Evolutionary conservation across 2,113 vertebrate species (phyloP).

Genomic region (Cyanoliseus patagonus): DNA sequence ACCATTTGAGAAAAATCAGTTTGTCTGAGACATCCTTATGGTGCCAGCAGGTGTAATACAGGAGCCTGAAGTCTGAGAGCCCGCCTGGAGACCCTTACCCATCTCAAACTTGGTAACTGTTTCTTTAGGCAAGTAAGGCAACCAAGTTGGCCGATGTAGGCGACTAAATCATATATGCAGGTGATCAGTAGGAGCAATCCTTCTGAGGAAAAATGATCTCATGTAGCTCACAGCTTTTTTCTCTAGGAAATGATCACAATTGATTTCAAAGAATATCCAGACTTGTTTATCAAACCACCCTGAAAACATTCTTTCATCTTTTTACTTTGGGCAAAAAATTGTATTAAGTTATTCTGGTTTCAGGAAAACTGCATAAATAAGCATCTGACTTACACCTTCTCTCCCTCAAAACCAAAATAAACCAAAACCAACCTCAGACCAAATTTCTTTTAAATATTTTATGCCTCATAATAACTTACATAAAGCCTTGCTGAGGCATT

Average conservation of each 20-base stretch:
- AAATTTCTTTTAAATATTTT: neutral
- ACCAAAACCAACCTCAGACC: neutral
- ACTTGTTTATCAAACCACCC: neutral
- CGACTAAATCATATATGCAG: neutral
- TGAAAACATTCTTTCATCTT: neutral
- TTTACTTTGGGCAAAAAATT: neutral
- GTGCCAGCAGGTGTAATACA: neutral
- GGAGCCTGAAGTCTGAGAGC: neutral
- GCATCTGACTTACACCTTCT: neutral
- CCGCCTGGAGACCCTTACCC: neutral
- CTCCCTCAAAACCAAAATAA: neutral
- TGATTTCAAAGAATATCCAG: neutral
- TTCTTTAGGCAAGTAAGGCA: neutral
- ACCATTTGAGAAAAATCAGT: neutral
- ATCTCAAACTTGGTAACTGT: neutral
- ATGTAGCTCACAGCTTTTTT: neutral
- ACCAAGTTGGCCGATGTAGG: neutral
- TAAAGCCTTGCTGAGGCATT: neutral
- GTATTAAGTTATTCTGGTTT: neutral
- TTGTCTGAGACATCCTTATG: neutral
- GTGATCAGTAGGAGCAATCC: neutral
- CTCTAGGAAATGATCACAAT: neutral
- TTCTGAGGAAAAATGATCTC: neutral
- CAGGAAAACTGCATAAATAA: neutral
- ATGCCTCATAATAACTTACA: neutral